A percentile compares a stretch with the other conserved stretches of the same genome.
These are phyloP conservation scores for Nanorana parkeri DNA, from an alignment of 2,113 vertebrate species.

Conservation along the genomic window DNA sequence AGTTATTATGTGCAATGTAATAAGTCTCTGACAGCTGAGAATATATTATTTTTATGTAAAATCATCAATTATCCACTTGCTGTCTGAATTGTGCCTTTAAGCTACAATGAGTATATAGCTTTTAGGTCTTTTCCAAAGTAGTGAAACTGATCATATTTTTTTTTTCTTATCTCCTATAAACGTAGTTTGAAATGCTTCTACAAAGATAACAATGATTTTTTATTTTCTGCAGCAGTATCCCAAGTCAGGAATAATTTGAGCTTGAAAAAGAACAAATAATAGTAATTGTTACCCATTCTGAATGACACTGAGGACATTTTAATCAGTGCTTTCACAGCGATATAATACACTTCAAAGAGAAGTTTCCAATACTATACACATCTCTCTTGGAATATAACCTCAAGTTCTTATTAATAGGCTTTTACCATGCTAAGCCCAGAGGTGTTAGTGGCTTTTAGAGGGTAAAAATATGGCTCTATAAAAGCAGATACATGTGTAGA, in stretches of 20 bases:
- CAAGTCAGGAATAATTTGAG: conserved; percentile 29
- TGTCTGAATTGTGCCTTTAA: conserved; percentile 22
- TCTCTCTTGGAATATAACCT: conserved; percentile 23
- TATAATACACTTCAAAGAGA: conserved; percentile 51
- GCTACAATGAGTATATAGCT: neutral
- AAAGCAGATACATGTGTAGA: neutral
- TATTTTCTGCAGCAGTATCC: conserved; percentile 16
- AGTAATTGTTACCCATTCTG: conserved; percentile 50
- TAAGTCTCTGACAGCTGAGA: conserved; percentile 13
- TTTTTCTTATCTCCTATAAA: neutral
- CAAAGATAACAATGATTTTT: conserved; percentile 30
- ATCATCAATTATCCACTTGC: conserved; percentile 38
- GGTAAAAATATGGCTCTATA: neutral
- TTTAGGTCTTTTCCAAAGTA: conserved; percentile 12
- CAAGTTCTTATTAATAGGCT: conserved; percentile 6
- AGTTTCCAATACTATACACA: conserved; percentile 44
- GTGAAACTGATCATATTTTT: conserved; percentile 5
- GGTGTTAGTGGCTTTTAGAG: neutral
- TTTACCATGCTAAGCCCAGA: conserved; percentile 4
- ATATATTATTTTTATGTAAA: conserved; percentile 28
- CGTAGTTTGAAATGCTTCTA: conserved; percentile 6
- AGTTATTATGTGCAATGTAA: conserved; percentile 29
- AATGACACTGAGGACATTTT: conserved; percentile 54
- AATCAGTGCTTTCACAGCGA: conserved; percentile 45
- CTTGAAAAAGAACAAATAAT: conserved; percentile 53